phyloP scores from a whole-genome alignment of 2,797 vertebrate genomes.

The Sebastes itinus region DNA sequence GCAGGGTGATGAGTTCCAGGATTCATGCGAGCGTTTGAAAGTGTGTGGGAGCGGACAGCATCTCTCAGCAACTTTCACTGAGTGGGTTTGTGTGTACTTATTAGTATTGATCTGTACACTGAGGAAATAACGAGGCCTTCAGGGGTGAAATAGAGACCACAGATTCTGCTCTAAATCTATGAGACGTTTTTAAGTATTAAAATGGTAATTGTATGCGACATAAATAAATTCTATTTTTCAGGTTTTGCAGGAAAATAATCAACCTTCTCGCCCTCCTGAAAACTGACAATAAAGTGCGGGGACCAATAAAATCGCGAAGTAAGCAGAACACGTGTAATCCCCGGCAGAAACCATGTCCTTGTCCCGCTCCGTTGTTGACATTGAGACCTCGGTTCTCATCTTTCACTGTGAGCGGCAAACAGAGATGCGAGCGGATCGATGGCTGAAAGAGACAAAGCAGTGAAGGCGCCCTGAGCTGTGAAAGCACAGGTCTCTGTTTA shows the following conservation, averaged over 20 bases:
- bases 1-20: background rate
- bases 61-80: conserved; percentile 47
- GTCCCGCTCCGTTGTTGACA: conserved; percentile 25
- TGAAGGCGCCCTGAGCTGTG: conserved; percentile 13
- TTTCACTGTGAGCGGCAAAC: conserved; percentile 42
- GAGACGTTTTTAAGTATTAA: background rate
- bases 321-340: background rate
- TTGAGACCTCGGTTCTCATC: conserved; percentile 35
- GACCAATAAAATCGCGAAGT: background rate
- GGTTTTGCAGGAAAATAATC: background rate
- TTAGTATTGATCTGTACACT: conserved; percentile 49
- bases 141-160: conserved; percentile 26
- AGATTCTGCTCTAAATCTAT: background rate
- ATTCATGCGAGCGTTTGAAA: conserved; percentile 7
- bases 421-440: conserved; percentile 34
- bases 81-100: conserved; percentile 43
- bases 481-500: conserved; percentile 15
- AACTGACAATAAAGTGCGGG: background rate
- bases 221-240: background rate
- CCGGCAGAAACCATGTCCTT: conserved; percentile 6
- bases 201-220: background rate
- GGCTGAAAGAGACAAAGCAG: conserved; percentile 37
- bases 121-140: conserved; percentile 39
- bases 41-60: conserved; percentile 34
- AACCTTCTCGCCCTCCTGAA: too few relatives aligned